Conservation (phyloP, 1,140 invertebrate species). For the Neodiprion pinetum region DNA sequence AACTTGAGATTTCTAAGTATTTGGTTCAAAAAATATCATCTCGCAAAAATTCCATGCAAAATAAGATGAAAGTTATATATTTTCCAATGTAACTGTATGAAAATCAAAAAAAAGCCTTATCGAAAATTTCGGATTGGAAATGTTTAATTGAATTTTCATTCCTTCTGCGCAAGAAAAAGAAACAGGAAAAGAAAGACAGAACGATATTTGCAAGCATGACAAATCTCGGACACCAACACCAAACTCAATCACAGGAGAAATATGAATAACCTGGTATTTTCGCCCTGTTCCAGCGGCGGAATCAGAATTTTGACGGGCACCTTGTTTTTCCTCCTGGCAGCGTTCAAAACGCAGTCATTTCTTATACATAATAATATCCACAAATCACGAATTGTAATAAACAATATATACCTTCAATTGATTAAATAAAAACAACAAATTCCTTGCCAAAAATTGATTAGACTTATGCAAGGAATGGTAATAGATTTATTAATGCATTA, state of each 20-base stretch:
- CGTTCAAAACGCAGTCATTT: constrained; percentile 41
- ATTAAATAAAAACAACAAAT: neutral
- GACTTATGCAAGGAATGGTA: too few relatives aligned
- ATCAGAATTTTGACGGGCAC: constrained; percentile 60
- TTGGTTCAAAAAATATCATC: too few relatives aligned
- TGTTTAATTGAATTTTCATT: too few relatives aligned
- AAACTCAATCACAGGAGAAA: constrained; percentile 42
- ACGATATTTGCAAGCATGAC: constrained; percentile 16
- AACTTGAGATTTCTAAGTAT: too few relatives aligned
- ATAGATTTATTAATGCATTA: too few relatives aligned
- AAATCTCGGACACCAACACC: constrained; percentile 41
- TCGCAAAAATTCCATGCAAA: too few relatives aligned
- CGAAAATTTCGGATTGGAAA: too few relatives aligned
- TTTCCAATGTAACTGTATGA: too few relatives aligned
- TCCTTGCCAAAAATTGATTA: too few relatives aligned
- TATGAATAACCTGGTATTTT: constrained; percentile 55
- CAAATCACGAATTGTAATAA: too few relatives aligned
- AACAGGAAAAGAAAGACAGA: neutral
- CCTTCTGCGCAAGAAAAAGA: neutral
- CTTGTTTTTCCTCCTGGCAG: constrained; percentile 60
- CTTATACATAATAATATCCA: neutral
- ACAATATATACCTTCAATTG: neutral
- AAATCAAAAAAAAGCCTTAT: too few relatives aligned
- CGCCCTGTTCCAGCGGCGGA: constrained; percentile 50
- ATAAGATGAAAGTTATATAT: too few relatives aligned